Evolutionary conservation across 2,113 vertebrate genomes (phyloP).

Genomic region (mouse (Mus musculus)): DNA sequence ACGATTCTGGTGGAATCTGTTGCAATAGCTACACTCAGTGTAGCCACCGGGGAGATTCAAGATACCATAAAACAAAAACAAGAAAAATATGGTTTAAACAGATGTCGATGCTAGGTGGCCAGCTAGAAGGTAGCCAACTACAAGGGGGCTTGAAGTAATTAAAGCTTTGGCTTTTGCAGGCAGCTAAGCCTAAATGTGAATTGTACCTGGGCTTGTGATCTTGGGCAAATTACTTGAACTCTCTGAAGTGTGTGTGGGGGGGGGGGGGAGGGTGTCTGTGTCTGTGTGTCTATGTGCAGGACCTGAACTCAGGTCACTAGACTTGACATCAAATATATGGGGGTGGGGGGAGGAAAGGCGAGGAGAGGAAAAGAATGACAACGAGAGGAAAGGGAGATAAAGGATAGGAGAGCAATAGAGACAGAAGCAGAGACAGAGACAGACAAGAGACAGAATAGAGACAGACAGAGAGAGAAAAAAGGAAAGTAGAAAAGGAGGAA

Average conservation of each 20-base stretch:
- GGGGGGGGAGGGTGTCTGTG: too few relatives aligned
- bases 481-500: neutral
- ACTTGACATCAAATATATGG: neutral
- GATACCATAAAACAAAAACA: neutral
- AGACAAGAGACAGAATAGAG: too few relatives aligned
- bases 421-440: too few relatives aligned
- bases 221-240: neutral
- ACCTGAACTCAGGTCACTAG: neutral
- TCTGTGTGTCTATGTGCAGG: neutral
- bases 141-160: neutral
- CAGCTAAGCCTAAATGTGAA: neutral
- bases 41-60: neutral
- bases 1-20: neutral
- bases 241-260: neutral
- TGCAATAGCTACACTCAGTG: accelerated
- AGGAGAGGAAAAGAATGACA: neutral
- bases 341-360: neutral
- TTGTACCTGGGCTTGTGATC: neutral
- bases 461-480: too few relatives aligned
- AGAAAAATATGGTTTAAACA: neutral
- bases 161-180: neutral
- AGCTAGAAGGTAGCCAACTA: accelerated
- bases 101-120: neutral
- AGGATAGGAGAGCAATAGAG: neutral
- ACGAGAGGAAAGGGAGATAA: neutral